Evolutionary conservation across 1,140 invertebrate genomes (phyloP), one percentile per base, ranked within the genome.

Genomic region (Pseudachorutes palmiensis): DNA sequence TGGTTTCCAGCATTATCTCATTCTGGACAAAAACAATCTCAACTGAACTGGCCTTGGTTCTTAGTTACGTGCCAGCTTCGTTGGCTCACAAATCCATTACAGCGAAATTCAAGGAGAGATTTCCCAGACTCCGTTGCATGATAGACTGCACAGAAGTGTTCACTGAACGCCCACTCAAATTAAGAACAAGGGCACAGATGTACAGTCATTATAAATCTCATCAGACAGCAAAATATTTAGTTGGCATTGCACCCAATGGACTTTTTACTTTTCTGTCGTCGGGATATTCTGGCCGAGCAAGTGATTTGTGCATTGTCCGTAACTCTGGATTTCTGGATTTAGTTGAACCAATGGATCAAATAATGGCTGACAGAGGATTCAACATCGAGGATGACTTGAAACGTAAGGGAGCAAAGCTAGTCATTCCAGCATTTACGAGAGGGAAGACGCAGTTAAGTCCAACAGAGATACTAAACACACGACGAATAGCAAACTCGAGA

Each of bases 181-280:
- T 41, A 41, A 41, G 36, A 19, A 41, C 36, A 41, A 5, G 36
- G 36, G 36, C 36, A 41, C 36, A 41, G 36, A 41, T 41, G 36
- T 41, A 41, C 36, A 9, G 5, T 9, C 36, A 41, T 41, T 41
- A 41, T 41, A 41, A 41, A 19, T 41, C 36, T 41, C 36, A 41
- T 41, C 36, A 41, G 36, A 41, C 36, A 41, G 36, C 36, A 41
- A 78, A 77, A 59, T 73, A 72, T 68, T 62, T 78, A 14, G 67
- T 77, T 24, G 76, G 68, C 26, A 75, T 74, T 49, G 74, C 74
- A 29, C 76, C 75, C 29, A 72, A 73, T 60, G 76, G 75, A 16
- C 64, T 68, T 28, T 72, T 77, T n/a, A 73, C 66, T 49, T 77
- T 68, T 66, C 62, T 76, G 19, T 76, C 76, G 14, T 67, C 72